Evolutionary conservation across 2,888 invertebrate species (phyloP), one percentile per base, ranked within the genome.

Genomic region (Coenonympha glycerion): DNA sequence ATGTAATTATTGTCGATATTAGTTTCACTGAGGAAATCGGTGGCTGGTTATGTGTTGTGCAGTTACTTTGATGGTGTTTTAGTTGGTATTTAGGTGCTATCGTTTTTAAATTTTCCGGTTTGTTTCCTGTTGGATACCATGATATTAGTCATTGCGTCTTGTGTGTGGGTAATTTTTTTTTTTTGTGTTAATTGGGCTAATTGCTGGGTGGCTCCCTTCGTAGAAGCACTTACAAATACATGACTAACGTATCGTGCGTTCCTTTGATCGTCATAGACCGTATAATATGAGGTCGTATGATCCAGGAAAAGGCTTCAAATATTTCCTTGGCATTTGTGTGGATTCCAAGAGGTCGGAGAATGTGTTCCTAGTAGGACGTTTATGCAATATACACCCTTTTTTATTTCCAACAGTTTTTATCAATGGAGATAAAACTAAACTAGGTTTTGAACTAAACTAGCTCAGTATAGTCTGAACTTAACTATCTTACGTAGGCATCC

Each of bases 151-250:
- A 61, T 56, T 42, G 31, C 49, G 51, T 2, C 36, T 40, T 50
- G 54, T 55, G 51, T 56, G 60, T 56, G 49, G 52, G 47, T 55
- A 53, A 4, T 24, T 30, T 15, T 47, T 30, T 15, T 47, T 60
- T 61, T 63, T 56, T 57, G 59, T 59, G 71, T 74, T 76, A 79
- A 81, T 79, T 78, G 75, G 64, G 60, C 68, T 79, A 79, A 83
- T 80, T 79, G 73, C 65, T 66, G 77, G 76, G 71, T 63, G 73
- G 72, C 65, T 66, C 71, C 69, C 71, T 79, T 75, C 77, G 67
- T 69, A 62, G 79, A 73, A 76, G 16, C 33, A 30, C 39, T 47
- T 31, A 47, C 19, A 16, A 36, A 42, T 36, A 50, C 39, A 44
- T 56, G 55, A 56, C 47, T 56, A 56, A 56, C 50, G 31, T 45